Conservation (phyloP, 2,113 vertebrate species). For the Etheostoma spectabile region DNA sequence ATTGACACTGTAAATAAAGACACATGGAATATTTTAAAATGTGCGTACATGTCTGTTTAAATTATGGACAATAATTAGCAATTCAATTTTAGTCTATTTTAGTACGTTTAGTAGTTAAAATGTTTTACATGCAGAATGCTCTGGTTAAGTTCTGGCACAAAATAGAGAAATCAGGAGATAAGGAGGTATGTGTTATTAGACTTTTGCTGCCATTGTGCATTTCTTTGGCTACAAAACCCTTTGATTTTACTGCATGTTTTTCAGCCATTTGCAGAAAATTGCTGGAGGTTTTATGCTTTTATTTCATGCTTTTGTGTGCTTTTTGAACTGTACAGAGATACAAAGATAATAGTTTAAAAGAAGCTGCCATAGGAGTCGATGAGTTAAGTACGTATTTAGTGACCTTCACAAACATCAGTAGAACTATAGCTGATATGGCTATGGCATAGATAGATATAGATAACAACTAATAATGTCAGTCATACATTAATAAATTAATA, state of each 20-base stretch:
- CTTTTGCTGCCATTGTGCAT: background rate
- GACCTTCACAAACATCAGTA: constrained; percentile 1
- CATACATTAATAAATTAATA: background rate
- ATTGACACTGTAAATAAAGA: background rate
- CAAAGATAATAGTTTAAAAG: constrained; percentile 17
- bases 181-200: constrained; percentile 1
- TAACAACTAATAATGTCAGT: too few species aligned
- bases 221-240: constrained; percentile 18
- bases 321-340: constrained; percentile 15
- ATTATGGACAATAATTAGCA: background rate
- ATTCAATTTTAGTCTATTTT: background rate
- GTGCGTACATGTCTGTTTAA: background rate
- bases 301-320: constrained; percentile 29
- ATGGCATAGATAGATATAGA: too few species aligned
- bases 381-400: constrained; percentile 15
- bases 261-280: constrained; percentile 31
- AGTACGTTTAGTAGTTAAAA: too few species aligned
- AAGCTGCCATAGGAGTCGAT: constrained; percentile 3
- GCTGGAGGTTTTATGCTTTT: constrained; percentile 36
- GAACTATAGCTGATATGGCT: constrained; percentile 12
- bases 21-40: background rate
- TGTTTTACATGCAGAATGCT: background rate
- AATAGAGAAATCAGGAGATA: constrained; percentile 1
- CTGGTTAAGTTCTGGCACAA: constrained; percentile 9
- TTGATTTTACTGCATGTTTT: constrained; percentile 12